Evolutionary conservation across 2,888 invertebrate species (phyloP), one percentile per base, ranked within the genome.

Genomic region (Cyaniris semiargus): DNA sequence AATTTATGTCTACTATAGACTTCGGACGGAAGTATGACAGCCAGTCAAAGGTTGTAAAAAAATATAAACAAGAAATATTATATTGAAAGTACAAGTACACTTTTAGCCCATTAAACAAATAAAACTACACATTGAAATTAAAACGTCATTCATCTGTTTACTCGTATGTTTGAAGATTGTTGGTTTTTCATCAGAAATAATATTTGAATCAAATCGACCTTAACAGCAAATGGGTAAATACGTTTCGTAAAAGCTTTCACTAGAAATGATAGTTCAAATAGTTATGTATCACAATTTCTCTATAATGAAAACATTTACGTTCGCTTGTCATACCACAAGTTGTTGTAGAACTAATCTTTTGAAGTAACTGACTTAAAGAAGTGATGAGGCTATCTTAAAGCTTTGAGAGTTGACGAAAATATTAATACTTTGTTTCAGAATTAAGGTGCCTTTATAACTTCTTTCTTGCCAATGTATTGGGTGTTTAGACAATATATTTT

Each of bases 131-230:
- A 44, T 44, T 15, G 23, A 53, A 53, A 74, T 74, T 48, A 74
- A 27, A 48, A 27, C 18, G 53, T 53, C 48, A 74, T 23, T 15
- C 7, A 21, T 21, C 10, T 21, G 38, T 71, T 38, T 38, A 38
- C 70, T 38, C 38, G 21, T n/a, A 21, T 18, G 70, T 70, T 70
- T 70, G 70, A 71, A 34, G 70, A 70, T 48, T 74, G 74, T 74
- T 74, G 72, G 72, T 23, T 23, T 21, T 44, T 18, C 48, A 66
- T 66, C 23, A 23, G 27, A 74, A 74, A 74, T 74, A 74, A 53
- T 74, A 74, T 74, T 74, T 53, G 48, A 74, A 74, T 74, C 74
- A 74, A 74, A 74, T 74, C 53, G 74, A 74, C 74, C 74, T 7
- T 74, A 74, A 74, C 74, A 74, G 74, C 27, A 31, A 23, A 53